phyloP scores from a whole-genome alignment of 2,797 vertebrate genomes.

The Crenuchus spilurus region DNA sequence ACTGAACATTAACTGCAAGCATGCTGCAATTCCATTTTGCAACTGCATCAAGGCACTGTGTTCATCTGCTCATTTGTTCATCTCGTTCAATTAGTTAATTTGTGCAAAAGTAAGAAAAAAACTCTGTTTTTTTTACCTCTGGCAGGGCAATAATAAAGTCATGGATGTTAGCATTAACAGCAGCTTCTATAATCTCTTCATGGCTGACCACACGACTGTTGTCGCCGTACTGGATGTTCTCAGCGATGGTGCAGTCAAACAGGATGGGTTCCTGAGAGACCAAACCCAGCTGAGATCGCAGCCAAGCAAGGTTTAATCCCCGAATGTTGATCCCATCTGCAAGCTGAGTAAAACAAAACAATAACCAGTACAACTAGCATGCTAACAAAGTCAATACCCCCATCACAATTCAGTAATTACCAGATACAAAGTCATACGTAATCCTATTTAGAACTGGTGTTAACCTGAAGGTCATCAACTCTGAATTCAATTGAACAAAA shows the following conservation, averaged over 20 bases:
- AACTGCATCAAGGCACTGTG: too few relatives aligned
- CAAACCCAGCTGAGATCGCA: conserved; percentile 86
- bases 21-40: too few relatives aligned
- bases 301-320: conserved; percentile 75
- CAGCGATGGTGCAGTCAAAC: conserved; percentile 84
- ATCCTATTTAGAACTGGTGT: too few relatives aligned
- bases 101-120: too few relatives aligned
- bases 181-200: conserved; percentile 72
- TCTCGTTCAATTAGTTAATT: neutral
- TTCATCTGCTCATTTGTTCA: too few relatives aligned
- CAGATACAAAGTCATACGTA: too few relatives aligned
- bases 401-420: too few relatives aligned
- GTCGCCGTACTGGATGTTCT: conserved; percentile 86
- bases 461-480: too few relatives aligned
- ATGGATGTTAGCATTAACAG: conserved; percentile 77
- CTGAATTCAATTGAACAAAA: too few relatives aligned
- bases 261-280: conserved; percentile 86
- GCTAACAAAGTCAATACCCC: neutral
- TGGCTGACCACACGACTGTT: conserved; percentile 74
- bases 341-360: conserved; percentile 57
- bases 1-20: too few relatives aligned
- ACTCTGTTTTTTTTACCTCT: too few relatives aligned
- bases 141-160: conserved; percentile 73
- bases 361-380: neutral
- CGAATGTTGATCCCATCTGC: conserved; percentile 77